Evolutionary conservation across 2,888 invertebrate species (phyloP), one percentile per base, ranked within the genome.

Genomic region (Coronaproctus castanopsis): DNA sequence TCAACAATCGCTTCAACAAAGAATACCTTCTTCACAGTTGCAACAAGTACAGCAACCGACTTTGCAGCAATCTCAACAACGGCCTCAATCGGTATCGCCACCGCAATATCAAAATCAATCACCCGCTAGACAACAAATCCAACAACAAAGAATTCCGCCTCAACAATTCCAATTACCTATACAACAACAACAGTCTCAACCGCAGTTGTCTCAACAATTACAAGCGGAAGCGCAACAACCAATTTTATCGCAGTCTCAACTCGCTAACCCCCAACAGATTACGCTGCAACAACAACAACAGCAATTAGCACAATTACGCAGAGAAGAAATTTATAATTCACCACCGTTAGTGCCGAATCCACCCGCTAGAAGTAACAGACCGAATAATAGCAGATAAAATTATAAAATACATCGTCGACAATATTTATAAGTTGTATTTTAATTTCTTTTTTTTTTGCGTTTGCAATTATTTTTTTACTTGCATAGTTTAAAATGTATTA

Each of bases 61-160:
- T 10, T 54, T 55, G 20, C 61, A 63, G 21, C 61, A 62, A 24
- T 62, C 51, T 49, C 59, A 61, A 21, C 53, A 55, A 20, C 58
- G 52, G 19, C 61, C 58, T 24, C 62, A 58, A 22, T 56, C 54
- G 52, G 57, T 51, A 10, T 36, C 53, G 20, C 57, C 24, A n/a
- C 63, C 56, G 48, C 61, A 65, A 20, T 61, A 58, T 23, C 62
- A 61, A 20, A 63, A 62, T 21, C 61, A 58, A n/a, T 62, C 59
- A 21, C 53, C 54, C 14, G 60, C 52, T 18, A 62, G 55, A 19
- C 62, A 56, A 19, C 64, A 60, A 52, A 52, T 52, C 14, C 61
- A 64, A 48, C 61, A 59, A 23, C 60, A 62, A 48, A 61, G 61
- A 36, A 60, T 56, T 53, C 64, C 64, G 52, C 59, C 63, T 8